Percentiles rank a stretch among this genome's conserved stretches.
Conservation (phyloP, 1,140 invertebrate species). For the Venustaconcha ellipsiformis region DNA sequence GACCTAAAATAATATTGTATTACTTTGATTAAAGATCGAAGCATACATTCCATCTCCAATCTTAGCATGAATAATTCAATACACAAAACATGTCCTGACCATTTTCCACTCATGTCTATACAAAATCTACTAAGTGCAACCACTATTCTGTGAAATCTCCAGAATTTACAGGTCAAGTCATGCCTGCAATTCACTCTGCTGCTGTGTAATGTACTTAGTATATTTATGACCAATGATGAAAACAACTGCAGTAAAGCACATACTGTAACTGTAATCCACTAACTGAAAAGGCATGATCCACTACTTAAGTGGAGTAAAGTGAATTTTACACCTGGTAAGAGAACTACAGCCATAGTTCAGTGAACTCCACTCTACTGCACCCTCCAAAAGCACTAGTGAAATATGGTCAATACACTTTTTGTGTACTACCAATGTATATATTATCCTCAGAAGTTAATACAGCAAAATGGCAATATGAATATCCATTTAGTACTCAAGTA, state of each 20-base stretch:
- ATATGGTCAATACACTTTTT: background rate
- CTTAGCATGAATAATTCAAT: background rate
- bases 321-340: background rate
- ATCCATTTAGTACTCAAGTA: too few relatives aligned
- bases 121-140: background rate
- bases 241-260: background rate
- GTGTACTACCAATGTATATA: background rate
- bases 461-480: background rate
- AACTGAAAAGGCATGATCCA: background rate
- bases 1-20: slow-evolving; percentile 32
- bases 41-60: background rate
- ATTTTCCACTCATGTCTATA: background rate
- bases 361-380: background rate
- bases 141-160: background rate
- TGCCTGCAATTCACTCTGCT: too few relatives aligned
- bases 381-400: background rate
- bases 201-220: too few relatives aligned
- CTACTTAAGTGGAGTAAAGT: background rate
- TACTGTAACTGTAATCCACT: background rate
- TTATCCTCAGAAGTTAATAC: background rate
- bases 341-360: background rate
- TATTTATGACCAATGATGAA: too few relatives aligned
- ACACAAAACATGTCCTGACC: background rate
- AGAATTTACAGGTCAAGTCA: background rate
- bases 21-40: background rate